Percentiles rank a stretch among this genome's conserved stretches.
These are phyloP conservation scores for Australoheros scitulus DNA, from an alignment of 2,113 vertebrate genomes.

Conservation along the genomic window DNA sequence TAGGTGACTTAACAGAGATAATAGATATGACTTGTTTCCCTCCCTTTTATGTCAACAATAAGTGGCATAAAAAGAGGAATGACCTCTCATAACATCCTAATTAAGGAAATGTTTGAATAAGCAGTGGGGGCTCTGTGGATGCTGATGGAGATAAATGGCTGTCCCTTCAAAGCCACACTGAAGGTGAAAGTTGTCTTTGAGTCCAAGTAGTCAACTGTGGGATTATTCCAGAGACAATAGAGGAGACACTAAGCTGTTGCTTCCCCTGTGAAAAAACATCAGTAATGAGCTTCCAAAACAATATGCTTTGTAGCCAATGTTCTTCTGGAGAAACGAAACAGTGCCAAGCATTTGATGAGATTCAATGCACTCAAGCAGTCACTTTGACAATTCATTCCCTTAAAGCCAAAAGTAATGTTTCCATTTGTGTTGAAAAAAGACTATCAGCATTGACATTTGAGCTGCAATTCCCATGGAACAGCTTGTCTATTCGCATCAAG, in stretches of 20 bases:
- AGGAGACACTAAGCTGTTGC: slow-evolving; percentile 27
- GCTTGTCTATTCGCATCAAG: slow-evolving; percentile 63
- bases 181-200: slow-evolving; percentile 68
- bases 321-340: slow-evolving; percentile 19
- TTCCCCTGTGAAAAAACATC: not conserved
- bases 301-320: slow-evolving; percentile 45
- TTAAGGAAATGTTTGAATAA: slow-evolving; percentile 76
- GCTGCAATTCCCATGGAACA: slow-evolving; percentile 51
- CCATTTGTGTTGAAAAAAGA: slow-evolving; percentile 53
- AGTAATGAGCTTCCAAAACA: slow-evolving; percentile 42
- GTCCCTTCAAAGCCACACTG: slow-evolving; percentile 46
- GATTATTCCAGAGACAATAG: slow-evolving; percentile 48
- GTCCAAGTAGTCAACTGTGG: slow-evolving; percentile 39
- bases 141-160: slow-evolving; percentile 67
- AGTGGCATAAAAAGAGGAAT: slow-evolving; percentile 66
- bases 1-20: slow-evolving; percentile 57
- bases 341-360: slow-evolving; percentile 53
- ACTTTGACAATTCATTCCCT: slow-evolving; percentile 63
- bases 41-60: slow-evolving; percentile 49
- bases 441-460: slow-evolving; percentile 59
- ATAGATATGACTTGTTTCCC: slow-evolving; percentile 71
- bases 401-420: slow-evolving; percentile 60
- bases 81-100: slow-evolving; percentile 76
- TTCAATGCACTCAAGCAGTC: slow-evolving; percentile 47
- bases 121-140: slow-evolving; percentile 50